A percentile compares a stretch with the other conserved stretches of the same genome.
phyloP scores from a whole-genome alignment of 2,888 invertebrate species.

The Gymnocheta viridis region DNA sequence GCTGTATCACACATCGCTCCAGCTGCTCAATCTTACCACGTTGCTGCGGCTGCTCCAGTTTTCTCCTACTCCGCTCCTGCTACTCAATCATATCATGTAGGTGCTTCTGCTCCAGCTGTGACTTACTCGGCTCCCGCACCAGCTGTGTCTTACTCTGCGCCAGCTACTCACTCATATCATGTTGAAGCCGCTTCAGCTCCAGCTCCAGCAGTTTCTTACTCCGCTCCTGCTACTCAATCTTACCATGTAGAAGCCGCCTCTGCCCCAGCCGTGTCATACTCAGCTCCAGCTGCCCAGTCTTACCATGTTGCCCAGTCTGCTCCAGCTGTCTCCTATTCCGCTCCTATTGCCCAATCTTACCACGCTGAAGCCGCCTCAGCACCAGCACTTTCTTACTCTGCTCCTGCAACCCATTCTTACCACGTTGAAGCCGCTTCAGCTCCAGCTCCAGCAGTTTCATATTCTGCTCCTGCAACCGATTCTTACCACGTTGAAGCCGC shows the following conservation, averaged over 20 bases:
- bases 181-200: constrained; percentile 66
- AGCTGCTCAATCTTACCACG: constrained; percentile 10
- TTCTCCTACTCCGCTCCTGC: constrained; percentile 71
- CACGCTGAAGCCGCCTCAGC: constrained; percentile 62
- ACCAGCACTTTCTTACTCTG: constrained; percentile 45
- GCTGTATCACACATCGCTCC: constrained; percentile 70
- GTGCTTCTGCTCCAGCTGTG: constrained; percentile 36
- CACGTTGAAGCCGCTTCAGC: constrained; percentile 67
- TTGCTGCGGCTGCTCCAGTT: constrained; percentile 33
- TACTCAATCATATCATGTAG: constrained; percentile 20
- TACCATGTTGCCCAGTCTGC: constrained; percentile 64
- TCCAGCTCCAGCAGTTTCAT: constrained; percentile 71
- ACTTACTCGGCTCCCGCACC: constrained; percentile 52
- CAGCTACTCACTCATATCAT: background rate
- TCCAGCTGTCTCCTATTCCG: constrained; percentile 20
- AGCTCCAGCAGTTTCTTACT: constrained; percentile 17
- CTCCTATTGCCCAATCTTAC: constrained; percentile 36
- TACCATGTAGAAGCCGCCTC: constrained; percentile 59
- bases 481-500: background rate
- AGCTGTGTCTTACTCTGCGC: constrained; percentile 9
- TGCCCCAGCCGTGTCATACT: constrained; percentile 71
- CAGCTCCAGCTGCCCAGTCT: constrained; percentile 44
- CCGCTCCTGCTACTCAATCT: constrained; percentile 38
- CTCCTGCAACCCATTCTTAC: constrained; percentile 36
- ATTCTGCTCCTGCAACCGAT: constrained; percentile 22